Evolutionary conservation across 2,888 invertebrate genomes (phyloP).

Genomic region (Ophraella communa): DNA sequence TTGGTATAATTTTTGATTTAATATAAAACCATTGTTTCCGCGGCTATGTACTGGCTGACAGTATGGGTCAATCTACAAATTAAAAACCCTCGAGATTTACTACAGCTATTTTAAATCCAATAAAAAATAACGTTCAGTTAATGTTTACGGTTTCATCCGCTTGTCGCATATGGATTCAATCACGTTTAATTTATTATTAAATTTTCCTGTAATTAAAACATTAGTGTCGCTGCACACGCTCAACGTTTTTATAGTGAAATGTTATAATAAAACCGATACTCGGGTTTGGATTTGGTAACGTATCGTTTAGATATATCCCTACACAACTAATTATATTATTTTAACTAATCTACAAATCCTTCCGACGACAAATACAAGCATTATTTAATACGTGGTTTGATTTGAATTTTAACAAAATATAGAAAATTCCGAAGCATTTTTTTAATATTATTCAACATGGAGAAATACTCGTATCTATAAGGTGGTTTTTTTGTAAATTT

Average conservation of each 20-base stretch:
- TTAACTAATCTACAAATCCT: background rate
- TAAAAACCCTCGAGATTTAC: background rate
- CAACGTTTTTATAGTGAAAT: background rate
- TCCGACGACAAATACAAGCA: background rate
- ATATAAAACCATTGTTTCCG: background rate
- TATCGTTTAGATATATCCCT: background rate
- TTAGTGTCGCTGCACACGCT: background rate
- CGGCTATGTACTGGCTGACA: too few relatives aligned
- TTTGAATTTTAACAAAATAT: background rate
- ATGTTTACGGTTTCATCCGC: background rate
- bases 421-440: too few relatives aligned
- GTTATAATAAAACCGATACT: background rate
- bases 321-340: background rate
- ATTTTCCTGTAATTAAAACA: background rate
- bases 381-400: background rate
- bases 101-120: background rate
- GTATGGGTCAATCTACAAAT: background rate
- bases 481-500: too few relatives aligned
- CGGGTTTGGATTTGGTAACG: background rate
- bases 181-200: background rate
- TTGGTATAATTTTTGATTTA: too few relatives aligned
- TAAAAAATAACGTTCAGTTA: background rate
- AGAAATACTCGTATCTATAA: background rate
- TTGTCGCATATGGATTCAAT: background rate
- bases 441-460: too few relatives aligned